phyloP scores from a whole-genome alignment of 1,140 invertebrate genomes.

The Lethrus apterus region DNA sequence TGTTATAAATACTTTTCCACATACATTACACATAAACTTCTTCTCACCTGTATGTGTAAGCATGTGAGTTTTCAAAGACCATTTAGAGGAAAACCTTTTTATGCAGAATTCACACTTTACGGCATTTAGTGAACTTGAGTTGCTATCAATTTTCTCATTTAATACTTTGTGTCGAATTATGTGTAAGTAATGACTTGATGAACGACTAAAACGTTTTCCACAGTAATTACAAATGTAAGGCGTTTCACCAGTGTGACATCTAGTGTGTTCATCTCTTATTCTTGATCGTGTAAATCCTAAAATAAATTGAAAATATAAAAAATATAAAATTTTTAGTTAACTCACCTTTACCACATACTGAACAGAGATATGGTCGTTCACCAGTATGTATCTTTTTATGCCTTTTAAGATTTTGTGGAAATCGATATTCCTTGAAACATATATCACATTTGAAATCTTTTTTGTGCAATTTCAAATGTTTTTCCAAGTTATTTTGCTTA shows the following conservation, averaged over 20 bases:
- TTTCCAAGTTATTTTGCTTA: slow-evolving; percentile 8
- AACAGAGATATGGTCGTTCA: not conserved
- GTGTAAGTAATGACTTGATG: too few species aligned
- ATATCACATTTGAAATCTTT: slow-evolving; percentile 29
- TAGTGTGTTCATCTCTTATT: slow-evolving; percentile 3
- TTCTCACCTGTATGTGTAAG: not conserved
- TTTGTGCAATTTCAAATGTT: slow-evolving; percentile 37
- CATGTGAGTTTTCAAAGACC: not conserved
- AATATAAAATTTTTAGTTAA: too few species aligned
- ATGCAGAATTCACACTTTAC: slow-evolving; percentile 10
- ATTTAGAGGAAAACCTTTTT: not conserved
- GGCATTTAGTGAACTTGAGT: too few species aligned
- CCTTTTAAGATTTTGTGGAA: slow-evolving; percentile 27
- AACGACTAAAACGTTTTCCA: slow-evolving; percentile 12
- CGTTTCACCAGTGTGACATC: not conserved
- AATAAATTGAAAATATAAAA: too few species aligned
- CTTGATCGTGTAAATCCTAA: too few species aligned
- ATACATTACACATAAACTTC: not conserved
- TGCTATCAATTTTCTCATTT: too few species aligned
- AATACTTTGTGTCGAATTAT: too few species aligned
- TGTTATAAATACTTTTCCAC: slow-evolving; percentile 55
- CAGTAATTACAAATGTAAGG: slow-evolving; percentile 8
- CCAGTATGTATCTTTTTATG: slow-evolving; percentile 6
- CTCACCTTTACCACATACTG: slow-evolving; percentile 1
- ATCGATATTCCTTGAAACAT: slow-evolving; percentile 12